These are phyloP conservation scores for Salmo trutta DNA, from an alignment of 2,797 vertebrate genomes.

Conservation along the genomic window DNA sequence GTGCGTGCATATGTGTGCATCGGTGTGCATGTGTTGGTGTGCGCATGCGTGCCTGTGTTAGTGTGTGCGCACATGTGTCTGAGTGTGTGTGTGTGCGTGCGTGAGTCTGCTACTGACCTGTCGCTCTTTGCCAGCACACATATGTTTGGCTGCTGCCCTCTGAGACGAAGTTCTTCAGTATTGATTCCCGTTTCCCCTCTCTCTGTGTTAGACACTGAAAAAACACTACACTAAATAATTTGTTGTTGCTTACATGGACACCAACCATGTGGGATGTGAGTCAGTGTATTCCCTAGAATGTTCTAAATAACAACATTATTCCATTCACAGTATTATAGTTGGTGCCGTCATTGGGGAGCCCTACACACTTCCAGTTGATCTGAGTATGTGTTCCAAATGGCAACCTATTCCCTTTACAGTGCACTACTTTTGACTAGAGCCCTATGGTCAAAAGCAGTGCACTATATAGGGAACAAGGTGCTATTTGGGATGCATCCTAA, in stretches of 20 bases:
- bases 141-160: constrained; percentile 73
- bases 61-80: neutral
- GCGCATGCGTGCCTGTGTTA: neutral
- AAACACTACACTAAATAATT: neutral
- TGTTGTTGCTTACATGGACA: neutral
- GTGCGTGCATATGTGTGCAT: neutral
- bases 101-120: constrained; percentile 72
- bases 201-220: neutral
- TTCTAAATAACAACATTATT: no score
- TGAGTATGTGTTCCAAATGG: no score
- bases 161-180: constrained; percentile 49
- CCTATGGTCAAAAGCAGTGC: no score
- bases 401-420: no score
- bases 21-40: constrained; percentile 3
- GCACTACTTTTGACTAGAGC: no score
- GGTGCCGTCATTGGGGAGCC: neutral
- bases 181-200: neutral
- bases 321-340: neutral
- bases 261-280: neutral
- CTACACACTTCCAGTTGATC: no score
- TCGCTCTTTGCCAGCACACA: constrained; percentile 74
- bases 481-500: no score
- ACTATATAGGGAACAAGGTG: no score
- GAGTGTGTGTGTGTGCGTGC: constrained; percentile 57
- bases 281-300: no score